Conservation (phyloP, 2,113 vertebrate genomes). For the Callaeas wilsoni region DNA sequence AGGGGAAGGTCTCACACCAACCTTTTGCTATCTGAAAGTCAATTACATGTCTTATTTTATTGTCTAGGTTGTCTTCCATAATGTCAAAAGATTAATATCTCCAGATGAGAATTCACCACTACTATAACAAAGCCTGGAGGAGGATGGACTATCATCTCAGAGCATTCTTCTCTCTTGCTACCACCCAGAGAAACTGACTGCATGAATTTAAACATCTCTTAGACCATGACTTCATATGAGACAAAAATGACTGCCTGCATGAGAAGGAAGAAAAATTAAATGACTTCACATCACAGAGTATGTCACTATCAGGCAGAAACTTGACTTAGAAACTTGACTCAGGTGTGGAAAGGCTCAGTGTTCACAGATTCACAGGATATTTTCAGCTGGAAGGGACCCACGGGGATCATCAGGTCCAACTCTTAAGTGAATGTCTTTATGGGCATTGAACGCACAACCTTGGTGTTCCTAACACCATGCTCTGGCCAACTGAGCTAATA, state of each 20-base stretch:
- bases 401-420: neutral
- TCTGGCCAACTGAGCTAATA: neutral
- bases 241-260: neutral
- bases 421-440: neutral
- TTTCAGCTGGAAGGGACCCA: neutral
- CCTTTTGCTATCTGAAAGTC: neutral
- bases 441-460: neutral
- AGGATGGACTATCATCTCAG: neutral
- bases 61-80: neutral
- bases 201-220: neutral
- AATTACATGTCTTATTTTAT: neutral
- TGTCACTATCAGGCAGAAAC: neutral
- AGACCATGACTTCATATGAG: neutral
- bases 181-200: neutral
- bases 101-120: neutral
- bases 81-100: neutral
- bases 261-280: neutral
- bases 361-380: neutral
- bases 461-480: neutral
- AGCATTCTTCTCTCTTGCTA: neutral
- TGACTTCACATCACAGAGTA: neutral
- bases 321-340: neutral
- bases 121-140: neutral
- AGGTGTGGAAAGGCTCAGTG: neutral
- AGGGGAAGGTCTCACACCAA: neutral